Evolutionary conservation across 2,797 vertebrate species (phyloP), one percentile per base, ranked within the genome.

Genomic region (Pelodytes ibericus): DNA sequence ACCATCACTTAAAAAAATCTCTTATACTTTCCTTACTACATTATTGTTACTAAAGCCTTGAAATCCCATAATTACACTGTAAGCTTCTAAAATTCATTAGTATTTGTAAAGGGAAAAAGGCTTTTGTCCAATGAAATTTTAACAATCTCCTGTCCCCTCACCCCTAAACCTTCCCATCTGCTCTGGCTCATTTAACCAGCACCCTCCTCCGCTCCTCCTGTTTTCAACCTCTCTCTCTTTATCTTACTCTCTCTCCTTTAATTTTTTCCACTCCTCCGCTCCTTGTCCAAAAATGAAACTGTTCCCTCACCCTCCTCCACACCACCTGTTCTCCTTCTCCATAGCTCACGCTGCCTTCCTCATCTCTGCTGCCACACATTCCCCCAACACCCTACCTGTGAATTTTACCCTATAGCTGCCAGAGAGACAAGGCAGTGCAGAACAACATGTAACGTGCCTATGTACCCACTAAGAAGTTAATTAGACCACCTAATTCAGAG

Each of bases 281-380:
- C 51, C 27, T 66, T 77, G 62, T 78, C 76, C 76, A 79, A 79
- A 79, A 73, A 68, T 63, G 76, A 67, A 56, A 53, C 62, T 73
- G 76, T 72, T 61, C 67, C 49, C 75, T 81, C 75, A 73, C 70
- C 74, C 74, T 77, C 80, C 65, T 80, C 77, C 77, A 68, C 71
- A 79, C 76, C 76, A 79, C 70, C 76, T 79, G 76, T 73, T 79
- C 76, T 68, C 41, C 61, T 27, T 73, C 44, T 57, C 39, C 59
- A 29, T 30, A 31, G 67, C 26, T 62, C 63, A 72, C 25, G 56
- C 64, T 62, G 57, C 53, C 30, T 60, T 51, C 67, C 63, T 66
- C 56, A 24, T 56, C 10, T 41, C 49, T 56, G 27, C 51, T 70
- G 66, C 31, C 74, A 76, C 33, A 39, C 58, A 33, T 29, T 59